Percentiles rank a stretch among this genome's conserved stretches.
Conservation (phyloP, 2,888 invertebrate genomes). For the Mesochorus sp. region DNA sequence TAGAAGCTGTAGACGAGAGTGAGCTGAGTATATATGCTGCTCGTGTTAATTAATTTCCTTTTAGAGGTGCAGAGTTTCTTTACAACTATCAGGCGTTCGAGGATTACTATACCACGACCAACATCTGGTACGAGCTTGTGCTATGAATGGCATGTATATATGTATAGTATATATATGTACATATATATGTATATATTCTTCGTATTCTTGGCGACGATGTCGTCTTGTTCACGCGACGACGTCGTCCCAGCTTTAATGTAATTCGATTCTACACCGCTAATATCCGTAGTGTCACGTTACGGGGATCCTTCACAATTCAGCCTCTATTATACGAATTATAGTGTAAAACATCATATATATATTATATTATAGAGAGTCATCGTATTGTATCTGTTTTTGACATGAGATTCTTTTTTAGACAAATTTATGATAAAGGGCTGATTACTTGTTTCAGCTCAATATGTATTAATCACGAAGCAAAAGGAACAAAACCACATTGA, state of each 20-base stretch:
- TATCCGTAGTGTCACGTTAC: background rate
- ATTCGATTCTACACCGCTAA: conserved; percentile 40
- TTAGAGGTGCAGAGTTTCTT: conserved; percentile 48
- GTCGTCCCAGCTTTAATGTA: conserved; percentile 29
- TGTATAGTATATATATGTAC: too few relatives aligned
- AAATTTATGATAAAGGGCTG: too few relatives aligned
- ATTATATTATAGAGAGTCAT: background rate
- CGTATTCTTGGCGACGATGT: conserved; percentile 14
- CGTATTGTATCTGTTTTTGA: background rate
- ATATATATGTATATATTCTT: too few relatives aligned
- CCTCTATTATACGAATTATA: conserved; percentile 21
- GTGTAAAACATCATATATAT: background rate
- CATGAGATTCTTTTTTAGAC: background rate
- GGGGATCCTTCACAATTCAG: conserved; percentile 8
- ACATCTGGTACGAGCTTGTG: conserved; percentile 1
- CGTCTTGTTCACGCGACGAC: conserved; percentile 7
- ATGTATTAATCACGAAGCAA: conserved; percentile 35
- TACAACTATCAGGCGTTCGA: conserved; percentile 25
- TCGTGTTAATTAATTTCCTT: conserved; percentile 69
- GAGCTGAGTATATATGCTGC: conserved; percentile 15
- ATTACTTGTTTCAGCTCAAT: background rate
- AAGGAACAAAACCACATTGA: conserved; percentile 21
- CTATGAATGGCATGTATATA: background rate
- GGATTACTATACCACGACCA: background rate
- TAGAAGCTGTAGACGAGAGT: conserved; percentile 1